phyloP scores from a whole-genome alignment of 1,140 invertebrate genomes.

The Cheumatopsyche charites region DNA sequence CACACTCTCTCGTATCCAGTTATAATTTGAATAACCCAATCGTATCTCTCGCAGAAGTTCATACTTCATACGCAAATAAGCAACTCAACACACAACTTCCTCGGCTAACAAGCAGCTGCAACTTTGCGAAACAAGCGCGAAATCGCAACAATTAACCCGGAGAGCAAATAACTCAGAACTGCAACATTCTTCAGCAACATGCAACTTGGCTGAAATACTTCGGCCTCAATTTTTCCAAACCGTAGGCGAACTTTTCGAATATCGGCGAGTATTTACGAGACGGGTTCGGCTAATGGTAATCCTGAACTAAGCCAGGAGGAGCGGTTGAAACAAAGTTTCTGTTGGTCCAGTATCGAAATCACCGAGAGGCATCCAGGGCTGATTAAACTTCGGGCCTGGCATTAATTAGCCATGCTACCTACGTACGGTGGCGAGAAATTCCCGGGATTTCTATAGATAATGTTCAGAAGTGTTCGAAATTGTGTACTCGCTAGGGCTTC shows the following conservation, averaged over 20 bases:
- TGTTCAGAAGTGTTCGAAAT: too few relatives aligned
- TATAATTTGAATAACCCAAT: too few relatives aligned
- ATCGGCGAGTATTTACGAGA: background rate
- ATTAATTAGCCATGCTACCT: constrained; percentile 38
- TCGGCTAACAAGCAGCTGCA: too few relatives aligned
- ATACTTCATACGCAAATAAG: too few relatives aligned
- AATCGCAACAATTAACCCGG: too few relatives aligned
- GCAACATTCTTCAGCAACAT: background rate
- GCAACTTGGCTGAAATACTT: too few relatives aligned
- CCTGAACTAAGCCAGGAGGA: background rate
- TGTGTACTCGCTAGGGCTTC: too few relatives aligned
- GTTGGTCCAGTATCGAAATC: constrained; percentile 21
- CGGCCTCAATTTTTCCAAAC: too few relatives aligned
- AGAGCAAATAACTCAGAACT: background rate
- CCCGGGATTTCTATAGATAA: background rate
- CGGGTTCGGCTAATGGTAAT: constrained; percentile 21
- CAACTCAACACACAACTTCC: too few relatives aligned
- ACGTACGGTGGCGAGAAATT: background rate
- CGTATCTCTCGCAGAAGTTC: too few relatives aligned
- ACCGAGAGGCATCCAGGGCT: constrained; percentile 33
- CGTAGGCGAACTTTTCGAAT: background rate
- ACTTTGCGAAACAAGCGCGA: background rate
- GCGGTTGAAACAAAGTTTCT: constrained; percentile 26
- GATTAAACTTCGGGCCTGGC: constrained; percentile 39
- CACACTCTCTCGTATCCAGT: too few relatives aligned